These are phyloP conservation scores for Timema cristinae DNA, from an alignment of 2,888 invertebrate genomes.

Conservation along the genomic window DNA sequence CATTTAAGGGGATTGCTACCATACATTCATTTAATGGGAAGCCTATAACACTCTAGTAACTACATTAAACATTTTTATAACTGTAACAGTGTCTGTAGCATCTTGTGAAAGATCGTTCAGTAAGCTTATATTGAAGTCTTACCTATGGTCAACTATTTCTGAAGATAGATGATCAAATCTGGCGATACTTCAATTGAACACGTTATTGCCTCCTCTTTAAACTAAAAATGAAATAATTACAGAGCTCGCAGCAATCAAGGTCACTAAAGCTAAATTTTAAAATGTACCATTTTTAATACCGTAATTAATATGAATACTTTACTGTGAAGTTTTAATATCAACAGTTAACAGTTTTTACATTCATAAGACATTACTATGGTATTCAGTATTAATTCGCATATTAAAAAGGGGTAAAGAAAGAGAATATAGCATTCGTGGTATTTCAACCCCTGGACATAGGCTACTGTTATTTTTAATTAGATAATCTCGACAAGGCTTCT, in stretches of 20 bases:
- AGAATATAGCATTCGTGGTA: too few relatives aligned
- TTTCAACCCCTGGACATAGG: too few relatives aligned
- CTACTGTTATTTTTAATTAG: too few relatives aligned
- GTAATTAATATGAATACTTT: too few relatives aligned
- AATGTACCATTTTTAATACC: too few relatives aligned
- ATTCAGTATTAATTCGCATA: too few relatives aligned
- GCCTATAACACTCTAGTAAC: neutral
- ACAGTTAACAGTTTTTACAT: too few relatives aligned
- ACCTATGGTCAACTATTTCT: neutral
- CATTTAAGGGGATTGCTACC: conserved; percentile 1
- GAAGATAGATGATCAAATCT: neutral
- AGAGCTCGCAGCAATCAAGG: neutral
- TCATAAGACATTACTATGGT: too few relatives aligned
- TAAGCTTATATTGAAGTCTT: conserved; percentile 1
- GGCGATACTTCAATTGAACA: too few relatives aligned
- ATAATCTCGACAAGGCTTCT: too few relatives aligned
- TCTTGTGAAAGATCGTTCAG: neutral
- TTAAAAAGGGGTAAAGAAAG: too few relatives aligned
- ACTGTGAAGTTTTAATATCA: too few relatives aligned
- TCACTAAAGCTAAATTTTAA: neutral
- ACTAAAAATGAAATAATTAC: neutral
- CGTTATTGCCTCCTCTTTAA: neutral
- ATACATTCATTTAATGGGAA: conserved; percentile 4
- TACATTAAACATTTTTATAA: neutral
- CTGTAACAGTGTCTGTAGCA: neutral